Evolutionary conservation across 1,140 invertebrate genomes (phyloP), one percentile per base, ranked within the genome.

Genomic region (Ceratosolen solmsi): DNA sequence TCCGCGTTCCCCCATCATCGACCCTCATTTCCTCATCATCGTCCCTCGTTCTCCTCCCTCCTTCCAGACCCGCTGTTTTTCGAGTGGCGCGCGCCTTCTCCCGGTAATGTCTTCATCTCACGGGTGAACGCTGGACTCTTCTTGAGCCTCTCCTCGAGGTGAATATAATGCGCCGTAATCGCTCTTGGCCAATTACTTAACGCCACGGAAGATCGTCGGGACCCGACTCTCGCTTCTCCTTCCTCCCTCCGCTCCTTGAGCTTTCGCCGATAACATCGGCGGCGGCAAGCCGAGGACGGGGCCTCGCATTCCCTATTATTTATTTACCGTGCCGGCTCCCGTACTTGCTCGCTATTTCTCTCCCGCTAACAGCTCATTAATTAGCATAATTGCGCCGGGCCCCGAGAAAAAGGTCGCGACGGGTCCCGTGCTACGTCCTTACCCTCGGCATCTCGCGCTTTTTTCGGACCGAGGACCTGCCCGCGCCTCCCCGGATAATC

Each of bases 91-190:
- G 77, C 78, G n/a, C 78, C n/a, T 56, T 30, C 75, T 15, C 8
- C 84, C 86, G 85, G 86, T 91, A 91, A 91, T 90, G 90, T 91
- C 90, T 91, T 91, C 89, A 91, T 91, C 90, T 85, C 85, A 84
- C 82, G 84, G 86, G 41, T 54, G 49, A 51, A 73, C 46, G 33
- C 25, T 22, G 25, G 46, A 56, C 11, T 20, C 41, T 54, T 54
- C 30, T 73, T 54, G 22, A 33, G 41, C 8, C 41, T 36, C 49
- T 73, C 71, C 5, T 30, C 84, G 83, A 87, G 86, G 87, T 87
- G 87, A 88, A 90, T 91, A 90, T 90, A 90, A 91, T 89, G 89
- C 89, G 89, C 89, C 86, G 87, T 91, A 91, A 91, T 91, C 88
- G 88, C 80, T 84, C 80, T 84, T 86, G 81, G 85, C 87, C 90